Percentiles rank a stretch among this genome's conserved stretches.
phyloP scores from a whole-genome alignment of 2,797 vertebrate genomes.

The Cossypha niveicapilla region DNA sequence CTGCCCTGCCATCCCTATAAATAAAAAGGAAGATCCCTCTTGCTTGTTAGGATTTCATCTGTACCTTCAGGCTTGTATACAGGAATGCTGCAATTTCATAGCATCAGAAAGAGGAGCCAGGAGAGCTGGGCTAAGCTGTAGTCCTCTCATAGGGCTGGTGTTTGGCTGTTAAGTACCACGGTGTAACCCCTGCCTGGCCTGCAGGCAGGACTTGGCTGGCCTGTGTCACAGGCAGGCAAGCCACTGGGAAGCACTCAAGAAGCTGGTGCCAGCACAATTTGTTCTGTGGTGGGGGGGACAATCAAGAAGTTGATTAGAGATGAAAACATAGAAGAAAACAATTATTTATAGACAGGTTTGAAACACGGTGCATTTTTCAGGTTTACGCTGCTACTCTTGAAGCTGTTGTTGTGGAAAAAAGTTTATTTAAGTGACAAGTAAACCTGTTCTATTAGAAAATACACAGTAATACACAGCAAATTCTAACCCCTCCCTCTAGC shows the following conservation, averaged over 20 bases:
- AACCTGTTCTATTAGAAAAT: background rate
- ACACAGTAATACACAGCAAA: background rate
- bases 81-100: background rate
- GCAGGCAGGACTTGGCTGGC: background rate
- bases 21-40: background rate
- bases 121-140: background rate
- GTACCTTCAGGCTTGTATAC: background rate
- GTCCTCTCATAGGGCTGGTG: background rate
- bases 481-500: background rate
- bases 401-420: background rate
- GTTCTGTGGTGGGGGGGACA: background rate
- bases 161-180: fast-evolving
- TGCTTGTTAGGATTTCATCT: background rate
- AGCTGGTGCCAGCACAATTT: background rate
- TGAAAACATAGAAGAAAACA: background rate
- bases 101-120: background rate
- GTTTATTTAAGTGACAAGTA: background rate
- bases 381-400: background rate
- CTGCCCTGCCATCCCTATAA: background rate
- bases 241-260: background rate
- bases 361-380: background rate
- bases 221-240: background rate
- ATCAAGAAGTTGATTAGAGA: background rate
- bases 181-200: background rate
- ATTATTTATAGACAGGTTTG: background rate